phyloP scores from a whole-genome alignment of 2,797 vertebrate genomes.

The Knipowitschia caucasica region DNA sequence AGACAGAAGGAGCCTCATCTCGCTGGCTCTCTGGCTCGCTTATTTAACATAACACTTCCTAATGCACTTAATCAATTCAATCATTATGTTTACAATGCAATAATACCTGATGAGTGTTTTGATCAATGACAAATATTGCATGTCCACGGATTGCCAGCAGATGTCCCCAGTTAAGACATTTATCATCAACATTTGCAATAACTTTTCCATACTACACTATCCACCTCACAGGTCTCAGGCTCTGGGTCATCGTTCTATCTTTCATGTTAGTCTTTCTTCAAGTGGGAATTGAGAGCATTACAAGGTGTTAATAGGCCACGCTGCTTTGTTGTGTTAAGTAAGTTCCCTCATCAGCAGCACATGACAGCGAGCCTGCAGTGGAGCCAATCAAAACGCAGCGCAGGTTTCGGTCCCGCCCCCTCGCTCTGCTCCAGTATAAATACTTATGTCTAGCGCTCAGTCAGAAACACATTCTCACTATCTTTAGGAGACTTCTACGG shows the following conservation, averaged over 20 bases:
- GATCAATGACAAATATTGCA: background rate
- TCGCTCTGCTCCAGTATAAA: slow-evolving; percentile 29
- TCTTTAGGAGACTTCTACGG: fast-evolving
- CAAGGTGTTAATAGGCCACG: background rate
- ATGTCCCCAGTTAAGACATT: background rate
- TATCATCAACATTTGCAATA: background rate
- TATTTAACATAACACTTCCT: too few relatives aligned
- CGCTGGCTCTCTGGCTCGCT: too few relatives aligned
- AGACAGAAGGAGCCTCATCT: too few relatives aligned
- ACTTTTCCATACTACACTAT: background rate
- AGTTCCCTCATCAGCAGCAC: slow-evolving; percentile 4
- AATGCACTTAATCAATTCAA: too few relatives aligned
- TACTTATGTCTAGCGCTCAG: too few relatives aligned
- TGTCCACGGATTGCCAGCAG: background rate
- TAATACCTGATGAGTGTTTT: background rate
- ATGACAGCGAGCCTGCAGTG: slow-evolving; percentile 7
- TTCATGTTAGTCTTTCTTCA: background rate
- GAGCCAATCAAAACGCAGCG: slow-evolving; percentile 34
- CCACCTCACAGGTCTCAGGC: too few relatives aligned
- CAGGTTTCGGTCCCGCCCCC: slow-evolving; percentile 55
- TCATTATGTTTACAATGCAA: background rate
- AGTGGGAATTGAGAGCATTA: background rate
- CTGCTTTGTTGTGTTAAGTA: background rate
- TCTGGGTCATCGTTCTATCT: too few relatives aligned
- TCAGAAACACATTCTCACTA: slow-evolving; percentile 29